Base-by-base conservation (phyloP, 2,113 vertebrate species). In the Pedionomus torquatus region DNA sequence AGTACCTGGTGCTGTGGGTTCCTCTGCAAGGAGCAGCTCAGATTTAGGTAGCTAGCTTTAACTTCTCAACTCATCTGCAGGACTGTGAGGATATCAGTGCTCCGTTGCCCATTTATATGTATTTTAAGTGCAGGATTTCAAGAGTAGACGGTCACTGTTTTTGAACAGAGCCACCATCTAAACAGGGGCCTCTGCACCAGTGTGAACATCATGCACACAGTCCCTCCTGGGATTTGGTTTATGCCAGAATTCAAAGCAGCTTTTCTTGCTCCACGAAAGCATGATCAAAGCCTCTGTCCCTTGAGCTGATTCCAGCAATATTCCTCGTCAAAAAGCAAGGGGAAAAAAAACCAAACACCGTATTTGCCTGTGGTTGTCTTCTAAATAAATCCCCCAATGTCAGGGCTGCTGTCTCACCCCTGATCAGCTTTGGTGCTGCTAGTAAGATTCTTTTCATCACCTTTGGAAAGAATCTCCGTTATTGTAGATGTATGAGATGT, bases 341-440 rank as follows among this genome's bases (percentile, higher is more conserved):
- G 7, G 4, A 94, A 84, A 48, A 95, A 84, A 58, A 14, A 46
- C n/a, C n/a, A n/a, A 4, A 2, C 39, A 23, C n/a, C n/a, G n/a
- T 88, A 91, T 93, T 95, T 95, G 96, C 92, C 93, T 83, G 55
- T 96, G 88, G 93, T 92, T 80, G 46, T 93, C 85, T 92, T 93
- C 96, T 88, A 96, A 95, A 94, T 95, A 94, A 97, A 95, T 77
- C 64, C 64, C 58, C 49, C 68, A 83, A 24, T 78, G 92, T 74
- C 91, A 69, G 79, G 72, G 87, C 83, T 97, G 82, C 87, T 95
- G 61, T 77, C 79, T 94, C 80, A 74, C 51, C 66, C 76, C 51
- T 61, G 63, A 3, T 66, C 82, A 87, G 83, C 92, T 88, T 78
- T 1, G 0, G 71, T 77, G 85, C 93, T 92, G 44, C 79, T 88